Base-by-base conservation (phyloP, 2,888 invertebrate genomes). In the Drosophila pseudotalamancana region DNA sequence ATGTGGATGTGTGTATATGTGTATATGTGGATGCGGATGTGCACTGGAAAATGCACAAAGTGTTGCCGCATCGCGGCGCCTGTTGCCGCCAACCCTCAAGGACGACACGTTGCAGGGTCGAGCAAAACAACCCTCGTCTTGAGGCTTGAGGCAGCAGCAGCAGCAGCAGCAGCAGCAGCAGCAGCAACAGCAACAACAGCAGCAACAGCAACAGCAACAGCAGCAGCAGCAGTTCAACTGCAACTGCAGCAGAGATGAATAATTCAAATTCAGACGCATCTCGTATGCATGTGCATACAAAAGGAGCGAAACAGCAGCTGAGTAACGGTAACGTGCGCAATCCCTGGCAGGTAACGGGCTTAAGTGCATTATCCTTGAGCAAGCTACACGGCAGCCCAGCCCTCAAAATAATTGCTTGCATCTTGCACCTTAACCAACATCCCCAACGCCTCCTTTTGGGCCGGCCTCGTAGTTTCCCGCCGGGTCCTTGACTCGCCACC, bases 61-160 rank as follows among this genome's bases (percentile, higher is more conserved):
- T 64, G 50, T 37, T 56, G 56, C 72, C 56, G 54, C 54, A 34
- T 14, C 51, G 49, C 57, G 32, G 16, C 48, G 77, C 80, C 69
- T 82, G 87, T 78, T 72, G 86, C 72, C 81, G 62, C 23, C 73
- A 67, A 73, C 70, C 79, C 86, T 73, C 63, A 72, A 80, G 84
- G 80, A 66, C 70, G 45, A 29, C 50, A 35, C 25, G 46, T 11
- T 37, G 18, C 46, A 59, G 34, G 32, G 43, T 32, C 27, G 45
- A 42, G 31, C 54, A 40, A 42, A 61, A 68, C 82, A 75, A 85
- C 87, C 80, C 84, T 67, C 32, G 60, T 29, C 74, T 37, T 61
- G 60, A 40, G 53, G 39, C 74, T 37, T 61, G 60, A 40, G 53
- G 39, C 51, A 48, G 21, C 39, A 29, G 23, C 29, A 45, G 51